Base-by-base conservation (phyloP, 2,113 vertebrate genomes). In the Ophiodon elongatus region DNA sequence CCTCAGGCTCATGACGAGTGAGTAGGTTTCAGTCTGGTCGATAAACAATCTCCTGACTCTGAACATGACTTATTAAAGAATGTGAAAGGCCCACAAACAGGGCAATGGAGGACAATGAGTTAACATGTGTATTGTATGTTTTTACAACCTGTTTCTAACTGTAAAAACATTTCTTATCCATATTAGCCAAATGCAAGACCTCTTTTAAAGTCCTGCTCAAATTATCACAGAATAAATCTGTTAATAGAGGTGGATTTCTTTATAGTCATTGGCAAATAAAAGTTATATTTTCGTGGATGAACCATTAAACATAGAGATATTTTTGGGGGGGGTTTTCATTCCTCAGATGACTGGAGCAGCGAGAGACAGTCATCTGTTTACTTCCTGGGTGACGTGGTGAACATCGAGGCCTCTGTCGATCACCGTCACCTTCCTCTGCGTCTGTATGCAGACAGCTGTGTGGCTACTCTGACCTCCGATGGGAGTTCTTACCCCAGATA, bases 1-100 rank as follows among this genome's bases (percentile, higher is more conserved):
- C 35, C 81, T 89, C 45, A 71, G 77, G 43, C 84, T 91, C 76
- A 85, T 82, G 86, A 80, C 82, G 19, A 27, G 85, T 85, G 68
- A n/a, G 69, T 43, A 41, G 8, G 2, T 33, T 33, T 63, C 35
- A 66, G n/a, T 59, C 56, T 8, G 17, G 21, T 19, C 0, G 41
- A 2, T 45, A n/a, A 77, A 33, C 2, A 23, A 31, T 43, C 37
- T 29, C 25, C 6, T 15, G 1, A 31, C 19, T 31, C 3, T 27
- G 9, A 57, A 41, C 19, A 25, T 35, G 11, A 52, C 43, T 27
- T 3, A 8, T 47, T 4, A 4, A 4, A 41, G 10, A 37, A 37
- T 47, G 43, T 57, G n/a, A 57, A 57, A 52, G 1, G 23, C 11
- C 17, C 41, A 41, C 41, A 45, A 9, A 66, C 1, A 4, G n/a